phyloP scores from a whole-genome alignment of 2,888 invertebrate genomes.

The Folsomia candida region DNA sequence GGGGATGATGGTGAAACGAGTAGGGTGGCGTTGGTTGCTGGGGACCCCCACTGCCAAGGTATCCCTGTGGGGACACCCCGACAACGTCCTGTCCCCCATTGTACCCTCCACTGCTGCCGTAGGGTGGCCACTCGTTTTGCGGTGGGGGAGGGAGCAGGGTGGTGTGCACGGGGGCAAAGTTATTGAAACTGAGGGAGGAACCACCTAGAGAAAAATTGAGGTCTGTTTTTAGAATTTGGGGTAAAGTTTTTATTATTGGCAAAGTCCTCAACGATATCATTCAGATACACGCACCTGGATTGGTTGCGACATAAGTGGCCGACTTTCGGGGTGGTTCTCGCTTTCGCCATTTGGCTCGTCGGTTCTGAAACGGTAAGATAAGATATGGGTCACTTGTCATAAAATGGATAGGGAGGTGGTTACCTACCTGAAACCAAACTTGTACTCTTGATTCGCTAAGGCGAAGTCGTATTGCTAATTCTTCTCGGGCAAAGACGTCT shows the following conservation, averaged over 20 bases:
- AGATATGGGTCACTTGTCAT: no score
- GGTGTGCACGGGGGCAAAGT: conserved; percentile 40
- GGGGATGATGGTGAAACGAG: conserved; percentile 37
- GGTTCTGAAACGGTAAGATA: neutral
- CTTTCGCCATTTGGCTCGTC: conserved; percentile 82
- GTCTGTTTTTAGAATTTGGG: conserved; percentile 10
- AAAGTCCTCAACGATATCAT: no score
- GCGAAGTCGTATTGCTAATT: conserved; percentile 83
- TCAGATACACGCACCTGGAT: conserved; percentile 50
- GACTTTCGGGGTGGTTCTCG: conserved; percentile 89
- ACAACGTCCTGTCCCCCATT: conserved; percentile 33
- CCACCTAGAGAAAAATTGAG: conserved; percentile 42
- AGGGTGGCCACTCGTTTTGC: conserved; percentile 43
- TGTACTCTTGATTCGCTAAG: conserved; percentile 71
- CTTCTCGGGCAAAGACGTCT: conserved; percentile 92
- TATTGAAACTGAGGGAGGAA: conserved; percentile 45
- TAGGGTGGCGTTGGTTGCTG: conserved; percentile 28
- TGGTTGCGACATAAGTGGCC: conserved; percentile 45
- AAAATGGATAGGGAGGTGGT: no score
- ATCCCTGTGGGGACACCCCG: conserved; percentile 26
- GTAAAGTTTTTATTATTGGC: neutral
- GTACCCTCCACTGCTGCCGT: conserved; percentile 36
- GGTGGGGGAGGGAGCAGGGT: conserved; percentile 41
- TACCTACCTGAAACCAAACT: conserved; percentile 86
- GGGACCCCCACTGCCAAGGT: conserved; percentile 21